Percentiles rank a stretch among this genome's conserved stretches.
Evolutionary conservation across 2,113 vertebrate species (phyloP).

Genomic region (Prolemur simus): DNA sequence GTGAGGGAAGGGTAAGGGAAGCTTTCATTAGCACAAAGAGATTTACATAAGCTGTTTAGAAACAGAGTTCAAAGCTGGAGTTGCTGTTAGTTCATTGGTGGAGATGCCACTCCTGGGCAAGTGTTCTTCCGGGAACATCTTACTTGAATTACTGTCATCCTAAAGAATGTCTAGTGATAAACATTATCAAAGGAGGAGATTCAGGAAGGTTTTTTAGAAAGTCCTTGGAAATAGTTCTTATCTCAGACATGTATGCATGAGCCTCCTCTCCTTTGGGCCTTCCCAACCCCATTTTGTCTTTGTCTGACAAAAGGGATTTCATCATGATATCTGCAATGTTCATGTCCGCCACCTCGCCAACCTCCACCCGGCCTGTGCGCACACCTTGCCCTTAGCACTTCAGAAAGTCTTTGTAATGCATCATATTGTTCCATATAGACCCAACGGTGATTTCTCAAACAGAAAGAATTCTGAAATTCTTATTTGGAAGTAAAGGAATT

Average conservation of each 20-base stretch:
- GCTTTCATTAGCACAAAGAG: neutral
- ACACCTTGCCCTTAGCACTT: neutral
- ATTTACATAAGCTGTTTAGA: neutral
- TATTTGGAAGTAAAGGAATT: neutral
- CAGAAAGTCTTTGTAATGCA: neutral
- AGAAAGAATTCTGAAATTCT: conserved; percentile 11
- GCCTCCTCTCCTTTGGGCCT: neutral
- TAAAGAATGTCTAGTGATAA: neutral
- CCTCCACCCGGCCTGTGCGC: neutral
- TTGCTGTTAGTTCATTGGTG: neutral
- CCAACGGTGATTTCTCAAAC: neutral
- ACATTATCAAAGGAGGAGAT: neutral
- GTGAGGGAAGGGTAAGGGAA: neutral
- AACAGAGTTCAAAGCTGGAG: neutral
- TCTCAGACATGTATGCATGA: neutral
- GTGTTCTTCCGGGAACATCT: neutral
- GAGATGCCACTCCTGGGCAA: neutral
- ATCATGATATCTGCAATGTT: neutral
- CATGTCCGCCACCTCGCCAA: neutral
- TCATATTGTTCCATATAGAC: neutral
- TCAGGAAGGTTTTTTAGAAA: neutral
- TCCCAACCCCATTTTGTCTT: neutral
- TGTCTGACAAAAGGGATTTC: neutral
- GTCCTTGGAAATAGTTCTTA: neutral
- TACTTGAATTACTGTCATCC: neutral